phyloP scores from a whole-genome alignment of 2,797 vertebrate species.

The Poecilia wingei region DNA sequence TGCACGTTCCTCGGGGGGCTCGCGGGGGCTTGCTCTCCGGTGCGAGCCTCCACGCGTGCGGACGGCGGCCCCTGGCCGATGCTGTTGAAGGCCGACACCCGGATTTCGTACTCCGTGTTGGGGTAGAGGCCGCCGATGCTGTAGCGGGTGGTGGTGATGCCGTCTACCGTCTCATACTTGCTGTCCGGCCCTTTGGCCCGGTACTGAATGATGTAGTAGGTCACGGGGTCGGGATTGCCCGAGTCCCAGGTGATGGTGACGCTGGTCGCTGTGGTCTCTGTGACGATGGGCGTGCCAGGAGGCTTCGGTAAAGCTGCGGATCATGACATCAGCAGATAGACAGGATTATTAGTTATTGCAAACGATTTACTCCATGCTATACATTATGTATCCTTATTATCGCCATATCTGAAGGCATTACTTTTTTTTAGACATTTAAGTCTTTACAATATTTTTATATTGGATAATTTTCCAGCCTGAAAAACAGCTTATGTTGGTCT shows the following conservation, averaged over 20 bases:
- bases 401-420: neutral
- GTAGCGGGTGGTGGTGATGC: conserved; percentile 98
- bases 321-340: conserved; percentile 17
- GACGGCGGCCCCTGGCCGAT: conserved; percentile 96
- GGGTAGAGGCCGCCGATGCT: conserved; percentile 98
- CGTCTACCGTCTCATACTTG: conserved; percentile 95
- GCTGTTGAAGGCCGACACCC: conserved; percentile 95
- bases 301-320: conserved; percentile 93
- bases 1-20: conserved; percentile 94
- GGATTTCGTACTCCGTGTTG: conserved; percentile 97
- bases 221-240: conserved; percentile 94
- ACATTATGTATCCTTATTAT: neutral
- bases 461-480: neutral
- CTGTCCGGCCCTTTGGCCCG: conserved; percentile 95
- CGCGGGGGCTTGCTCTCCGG: conserved; percentile 94
- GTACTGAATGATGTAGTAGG: conserved; percentile 98
- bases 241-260: conserved; percentile 99
- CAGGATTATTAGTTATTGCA: neutral
- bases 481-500: neutral
- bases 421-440: neutral
- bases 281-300: conserved; percentile 92
- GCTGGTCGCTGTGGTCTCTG: conserved; percentile 96
- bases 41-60: conserved; percentile 90
- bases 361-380: neutral
- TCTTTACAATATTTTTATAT: neutral